Percentiles rank a stretch among this genome's conserved stretches.
Conservation (phyloP, 2,797 vertebrate genomes). For the Apogon talboti region DNA sequence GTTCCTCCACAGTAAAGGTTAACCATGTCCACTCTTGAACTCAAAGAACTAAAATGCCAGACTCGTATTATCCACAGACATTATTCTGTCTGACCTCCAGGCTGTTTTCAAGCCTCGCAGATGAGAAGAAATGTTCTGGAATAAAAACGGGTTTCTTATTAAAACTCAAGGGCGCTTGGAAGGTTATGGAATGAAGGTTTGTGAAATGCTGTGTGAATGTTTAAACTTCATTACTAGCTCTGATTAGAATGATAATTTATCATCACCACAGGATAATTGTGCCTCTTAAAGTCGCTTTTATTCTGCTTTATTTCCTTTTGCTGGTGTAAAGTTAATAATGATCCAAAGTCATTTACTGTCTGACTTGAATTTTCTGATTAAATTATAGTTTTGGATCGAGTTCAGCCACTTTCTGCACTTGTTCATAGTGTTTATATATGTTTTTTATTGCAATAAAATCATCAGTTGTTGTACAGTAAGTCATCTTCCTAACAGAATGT, state of each 20-base stretch:
- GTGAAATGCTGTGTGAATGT: neutral
- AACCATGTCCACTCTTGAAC: neutral
- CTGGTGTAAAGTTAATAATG: too few relatives aligned
- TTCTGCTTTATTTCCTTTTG: too few relatives aligned
- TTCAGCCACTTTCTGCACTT: too few relatives aligned
- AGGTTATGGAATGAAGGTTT: neutral
- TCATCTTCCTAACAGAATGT: too few relatives aligned
- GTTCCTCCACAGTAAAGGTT: too few relatives aligned
- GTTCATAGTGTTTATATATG: too few relatives aligned
- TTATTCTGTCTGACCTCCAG: slow-evolving; percentile 25
- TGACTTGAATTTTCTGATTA: too few relatives aligned
- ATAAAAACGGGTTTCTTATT: slow-evolving; percentile 18
- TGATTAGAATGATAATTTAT: neutral
- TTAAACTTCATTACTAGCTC: neutral
- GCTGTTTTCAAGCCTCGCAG: neutral
- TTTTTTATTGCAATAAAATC: too few relatives aligned
- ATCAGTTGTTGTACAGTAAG: too few relatives aligned
- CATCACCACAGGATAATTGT: neutral
- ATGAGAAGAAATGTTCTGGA: neutral
- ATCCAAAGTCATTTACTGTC: too few relatives aligned
- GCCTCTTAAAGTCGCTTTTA: too few relatives aligned
- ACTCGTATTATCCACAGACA: slow-evolving; percentile 8
- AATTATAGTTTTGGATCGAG: too few relatives aligned
- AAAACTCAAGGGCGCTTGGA: neutral
- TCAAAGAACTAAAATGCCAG: neutral